Evolutionary conservation across 2,888 invertebrate species (phyloP).

Genomic region (Pteria penguin): DNA sequence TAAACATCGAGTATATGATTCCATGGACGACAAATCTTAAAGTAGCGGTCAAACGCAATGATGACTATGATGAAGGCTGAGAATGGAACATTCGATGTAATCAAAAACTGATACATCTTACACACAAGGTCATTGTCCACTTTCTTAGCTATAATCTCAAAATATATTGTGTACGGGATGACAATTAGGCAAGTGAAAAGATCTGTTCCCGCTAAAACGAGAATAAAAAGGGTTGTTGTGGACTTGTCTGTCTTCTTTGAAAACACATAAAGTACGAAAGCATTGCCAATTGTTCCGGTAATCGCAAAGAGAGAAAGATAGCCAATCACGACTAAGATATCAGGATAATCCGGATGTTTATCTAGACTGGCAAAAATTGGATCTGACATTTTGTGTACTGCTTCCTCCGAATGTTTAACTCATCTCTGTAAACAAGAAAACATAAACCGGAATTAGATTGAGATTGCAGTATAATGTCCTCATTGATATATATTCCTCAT

Average conservation of each 20-base stretch:
- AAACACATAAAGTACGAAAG: constrained; percentile 77
- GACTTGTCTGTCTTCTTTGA: constrained; percentile 59
- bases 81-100: constrained; percentile 72
- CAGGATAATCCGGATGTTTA: constrained; percentile 34
- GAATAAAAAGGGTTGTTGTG: constrained; percentile 76
- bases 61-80: constrained; percentile 76
- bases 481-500: too few species aligned
- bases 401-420: too few species aligned
- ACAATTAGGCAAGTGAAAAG: constrained; percentile 73
- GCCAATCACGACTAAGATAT: constrained; percentile 52
- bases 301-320: constrained; percentile 70
- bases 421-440: too few species aligned
- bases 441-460: too few species aligned
- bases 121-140: constrained; percentile 67
- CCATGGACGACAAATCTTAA: constrained; percentile 76
- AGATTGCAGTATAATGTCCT: too few species aligned
- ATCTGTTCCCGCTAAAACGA: constrained; percentile 73
- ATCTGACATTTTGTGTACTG: constrained; percentile 15
- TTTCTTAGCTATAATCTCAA: constrained; percentile 68
- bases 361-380: constrained; percentile 10
- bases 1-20: constrained; percentile 65
- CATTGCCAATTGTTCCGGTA: constrained; percentile 76
- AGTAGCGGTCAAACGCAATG: constrained; percentile 76
- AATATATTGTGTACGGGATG: constrained; percentile 74
- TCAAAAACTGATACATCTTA: constrained; percentile 73